phyloP scores from a whole-genome alignment of 2,797 vertebrate species.

The Smutsia gigantea region DNA sequence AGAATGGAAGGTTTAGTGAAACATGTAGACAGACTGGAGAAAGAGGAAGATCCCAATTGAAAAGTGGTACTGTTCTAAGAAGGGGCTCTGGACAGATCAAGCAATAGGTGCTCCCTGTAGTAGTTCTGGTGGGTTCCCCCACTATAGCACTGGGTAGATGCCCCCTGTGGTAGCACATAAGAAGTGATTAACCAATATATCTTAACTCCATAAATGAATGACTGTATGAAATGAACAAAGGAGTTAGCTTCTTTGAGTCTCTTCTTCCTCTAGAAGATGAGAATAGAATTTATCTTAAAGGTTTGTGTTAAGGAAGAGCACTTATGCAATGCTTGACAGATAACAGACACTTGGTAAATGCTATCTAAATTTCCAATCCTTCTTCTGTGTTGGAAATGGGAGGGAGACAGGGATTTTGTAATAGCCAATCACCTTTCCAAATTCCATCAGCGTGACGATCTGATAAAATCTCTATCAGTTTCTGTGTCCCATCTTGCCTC shows the following conservation, averaged over 20 bases:
- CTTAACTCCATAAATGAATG: not conserved
- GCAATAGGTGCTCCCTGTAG: too few relatives aligned
- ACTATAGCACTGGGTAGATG: not conserved
- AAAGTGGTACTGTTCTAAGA: not conserved
- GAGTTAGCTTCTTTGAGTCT: not conserved
- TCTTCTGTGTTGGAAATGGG: not conserved
- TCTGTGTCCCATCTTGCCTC: not conserved
- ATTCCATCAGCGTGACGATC: not conserved
- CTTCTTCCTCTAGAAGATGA: not conserved
- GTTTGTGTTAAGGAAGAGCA: not conserved
- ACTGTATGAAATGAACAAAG: not conserved
- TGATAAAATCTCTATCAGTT: not conserved
- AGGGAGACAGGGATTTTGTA: not conserved
- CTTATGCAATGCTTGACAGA: not conserved
- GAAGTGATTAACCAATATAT: not conserved
- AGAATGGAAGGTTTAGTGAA: not conserved
- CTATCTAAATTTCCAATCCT: not conserved
- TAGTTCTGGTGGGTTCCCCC: not conserved
- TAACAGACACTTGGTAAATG: not conserved
- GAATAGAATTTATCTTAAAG: not conserved
- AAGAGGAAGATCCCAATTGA: not conserved
- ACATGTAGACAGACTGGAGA: not conserved
- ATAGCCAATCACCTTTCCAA: not conserved
- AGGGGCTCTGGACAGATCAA: not conserved
- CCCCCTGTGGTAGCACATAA: not conserved